phyloP scores from a whole-genome alignment of 2,113 vertebrate species.

The Bothrops jararaca region DNA sequence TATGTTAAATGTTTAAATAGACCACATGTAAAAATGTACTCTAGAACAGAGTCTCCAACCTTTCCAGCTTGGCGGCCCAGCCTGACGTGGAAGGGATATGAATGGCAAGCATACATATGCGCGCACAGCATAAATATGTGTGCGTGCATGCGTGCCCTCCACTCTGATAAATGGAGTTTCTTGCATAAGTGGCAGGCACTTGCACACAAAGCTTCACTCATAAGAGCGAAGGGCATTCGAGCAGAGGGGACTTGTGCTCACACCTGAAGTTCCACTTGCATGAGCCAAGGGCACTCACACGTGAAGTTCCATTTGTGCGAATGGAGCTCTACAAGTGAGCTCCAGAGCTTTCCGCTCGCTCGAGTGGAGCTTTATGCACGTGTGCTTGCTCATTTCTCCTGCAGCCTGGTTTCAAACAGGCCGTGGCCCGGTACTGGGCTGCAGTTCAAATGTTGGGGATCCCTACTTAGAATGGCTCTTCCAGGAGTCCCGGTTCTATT shows the following conservation, averaged over 20 bases:
- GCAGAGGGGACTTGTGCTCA: background rate
- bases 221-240: background rate
- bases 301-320: background rate
- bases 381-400: background rate
- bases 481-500: background rate
- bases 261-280: background rate
- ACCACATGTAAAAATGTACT: background rate
- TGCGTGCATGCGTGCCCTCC: background rate
- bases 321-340: background rate
- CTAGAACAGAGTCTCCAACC: background rate
- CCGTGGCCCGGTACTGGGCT: too few relatives aligned
- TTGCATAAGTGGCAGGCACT: background rate
- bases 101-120: too few relatives aligned
- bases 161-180: background rate
- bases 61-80: too few relatives aligned
- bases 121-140: too few relatives aligned
- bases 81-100: too few relatives aligned
- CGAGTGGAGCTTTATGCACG: fast-evolving
- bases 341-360: fast-evolving
- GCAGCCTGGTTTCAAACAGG: background rate
- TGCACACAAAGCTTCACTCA: background rate
- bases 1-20: background rate
- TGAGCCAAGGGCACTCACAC: background rate
- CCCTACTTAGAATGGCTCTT: background rate
- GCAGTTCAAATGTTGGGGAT: background rate